These are phyloP conservation scores for Athalia rosae DNA, from an alignment of 2,888 invertebrate genomes.

Conservation along the genomic window DNA sequence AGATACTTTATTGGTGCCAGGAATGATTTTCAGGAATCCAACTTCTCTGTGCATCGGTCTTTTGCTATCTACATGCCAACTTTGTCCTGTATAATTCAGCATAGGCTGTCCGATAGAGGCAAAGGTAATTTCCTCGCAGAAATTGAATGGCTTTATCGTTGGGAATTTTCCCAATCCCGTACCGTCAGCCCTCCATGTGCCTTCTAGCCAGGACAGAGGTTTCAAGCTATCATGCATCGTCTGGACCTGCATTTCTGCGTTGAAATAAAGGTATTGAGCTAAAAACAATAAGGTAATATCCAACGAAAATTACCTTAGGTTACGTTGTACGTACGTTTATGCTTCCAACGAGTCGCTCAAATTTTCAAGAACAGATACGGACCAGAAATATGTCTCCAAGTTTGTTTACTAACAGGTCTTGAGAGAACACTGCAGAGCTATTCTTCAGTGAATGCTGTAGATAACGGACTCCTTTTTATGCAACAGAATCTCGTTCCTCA, in stretches of 20 bases:
- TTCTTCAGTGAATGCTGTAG: too few species aligned
- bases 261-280: too few species aligned
- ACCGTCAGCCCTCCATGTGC: constrained; percentile 76
- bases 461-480: too few species aligned
- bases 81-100: constrained; percentile 76
- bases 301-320: too few species aligned
- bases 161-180: constrained; percentile 76
- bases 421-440: too few species aligned
- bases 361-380: too few species aligned
- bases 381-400: too few species aligned
- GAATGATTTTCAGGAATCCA: constrained; percentile 78
- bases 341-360: too few species aligned
- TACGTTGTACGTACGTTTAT: too few species aligned
- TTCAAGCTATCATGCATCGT: constrained; percentile 74
- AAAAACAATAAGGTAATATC: too few species aligned
- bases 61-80: constrained; percentile 75
- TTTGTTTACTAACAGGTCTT: too few species aligned
- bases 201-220: constrained; percentile 78
- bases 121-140: constrained; percentile 78
- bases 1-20: constrained; percentile 75
- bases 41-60: constrained; percentile 79
- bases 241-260: constrained; percentile 56
- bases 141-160: constrained; percentile 76
- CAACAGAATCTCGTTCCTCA: too few species aligned
- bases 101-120: constrained; percentile 78